Evolutionary conservation across 1,140 invertebrate species (phyloP).

Genomic region (Eriocheir sinensis): DNA sequence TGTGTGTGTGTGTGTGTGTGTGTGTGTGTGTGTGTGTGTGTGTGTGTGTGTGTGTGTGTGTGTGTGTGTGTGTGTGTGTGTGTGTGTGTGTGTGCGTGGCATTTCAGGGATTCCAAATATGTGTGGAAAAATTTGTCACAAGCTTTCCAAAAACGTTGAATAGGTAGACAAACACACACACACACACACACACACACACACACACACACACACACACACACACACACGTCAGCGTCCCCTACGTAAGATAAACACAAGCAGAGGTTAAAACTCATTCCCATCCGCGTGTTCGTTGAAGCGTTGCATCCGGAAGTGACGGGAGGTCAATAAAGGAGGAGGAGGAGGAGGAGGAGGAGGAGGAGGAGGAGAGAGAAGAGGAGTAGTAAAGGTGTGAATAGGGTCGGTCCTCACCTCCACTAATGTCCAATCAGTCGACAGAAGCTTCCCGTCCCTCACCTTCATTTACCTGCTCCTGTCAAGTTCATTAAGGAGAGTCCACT

Average conservation of each 20-base stretch:
- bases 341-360: not conserved
- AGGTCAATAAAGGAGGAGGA: not conserved
- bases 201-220: not conserved
- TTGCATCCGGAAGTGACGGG: not conserved
- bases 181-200: not conserved
- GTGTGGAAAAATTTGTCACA: not conserved
- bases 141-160: not conserved
- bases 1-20: constrained; percentile 22
- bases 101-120: too few species aligned
- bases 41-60: constrained; percentile 43
- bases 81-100: not conserved
- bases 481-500: not conserved
- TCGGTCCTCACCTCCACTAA: not conserved
- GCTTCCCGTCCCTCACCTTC: not conserved
- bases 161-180: not conserved
- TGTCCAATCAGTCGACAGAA: not conserved
- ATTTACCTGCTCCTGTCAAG: not conserved
- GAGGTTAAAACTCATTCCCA: not conserved
- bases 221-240: too few species aligned
- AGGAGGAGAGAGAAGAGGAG: not conserved
- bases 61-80: not conserved
- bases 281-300: constrained; percentile 19
- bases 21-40: constrained; percentile 48
- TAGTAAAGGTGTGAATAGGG: not conserved
- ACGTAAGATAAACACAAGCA: not conserved